Conservation (phyloP, 2,888 invertebrate species). For the Ptychoptera albimana region DNA sequence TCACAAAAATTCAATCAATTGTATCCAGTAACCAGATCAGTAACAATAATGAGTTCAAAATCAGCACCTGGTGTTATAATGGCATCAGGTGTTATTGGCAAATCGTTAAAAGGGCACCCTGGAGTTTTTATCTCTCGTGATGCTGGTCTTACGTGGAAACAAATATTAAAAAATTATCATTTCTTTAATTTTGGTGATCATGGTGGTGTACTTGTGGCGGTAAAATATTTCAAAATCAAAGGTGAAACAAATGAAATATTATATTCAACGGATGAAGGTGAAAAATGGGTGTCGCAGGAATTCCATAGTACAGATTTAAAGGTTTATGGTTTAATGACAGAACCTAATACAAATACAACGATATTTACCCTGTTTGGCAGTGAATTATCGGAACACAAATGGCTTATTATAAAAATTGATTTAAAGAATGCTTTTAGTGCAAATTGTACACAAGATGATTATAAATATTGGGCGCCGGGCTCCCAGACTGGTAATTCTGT, state of each 20-base stretch:
- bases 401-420: slow-evolving; percentile 69
- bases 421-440: slow-evolving; percentile 37
- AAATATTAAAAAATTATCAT: slow-evolving; percentile 63
- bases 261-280: slow-evolving; percentile 77
- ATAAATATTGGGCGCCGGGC: slow-evolving; percentile 76
- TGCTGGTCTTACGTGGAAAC: slow-evolving; percentile 69
- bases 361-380: slow-evolving; percentile 87
- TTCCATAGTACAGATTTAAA: slow-evolving; percentile 56
- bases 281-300: slow-evolving; percentile 58
- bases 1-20: slow-evolving; percentile 73
- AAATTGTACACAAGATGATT: slow-evolving; percentile 56
- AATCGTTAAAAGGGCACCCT: slow-evolving; percentile 61
- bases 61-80: slow-evolving; percentile 80
- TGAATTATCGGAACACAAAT: slow-evolving; percentile 56
- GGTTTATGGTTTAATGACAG: slow-evolving; percentile 84
- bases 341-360: slow-evolving; percentile 86
- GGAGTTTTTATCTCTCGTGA: slow-evolving; percentile 68
- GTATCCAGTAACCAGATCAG: slow-evolving; percentile 63
- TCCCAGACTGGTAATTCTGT: slow-evolving; percentile 38
- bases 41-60: slow-evolving; percentile 69
- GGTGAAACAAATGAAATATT: slow-evolving; percentile 64
- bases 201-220: slow-evolving; percentile 74
- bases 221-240: slow-evolving; percentile 59
- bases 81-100: slow-evolving; percentile 69
- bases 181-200: slow-evolving; percentile 85